These are phyloP conservation scores for Nothoprocta perdicaria DNA, from an alignment of 2,113 vertebrate genomes.

Conservation along the genomic window DNA sequence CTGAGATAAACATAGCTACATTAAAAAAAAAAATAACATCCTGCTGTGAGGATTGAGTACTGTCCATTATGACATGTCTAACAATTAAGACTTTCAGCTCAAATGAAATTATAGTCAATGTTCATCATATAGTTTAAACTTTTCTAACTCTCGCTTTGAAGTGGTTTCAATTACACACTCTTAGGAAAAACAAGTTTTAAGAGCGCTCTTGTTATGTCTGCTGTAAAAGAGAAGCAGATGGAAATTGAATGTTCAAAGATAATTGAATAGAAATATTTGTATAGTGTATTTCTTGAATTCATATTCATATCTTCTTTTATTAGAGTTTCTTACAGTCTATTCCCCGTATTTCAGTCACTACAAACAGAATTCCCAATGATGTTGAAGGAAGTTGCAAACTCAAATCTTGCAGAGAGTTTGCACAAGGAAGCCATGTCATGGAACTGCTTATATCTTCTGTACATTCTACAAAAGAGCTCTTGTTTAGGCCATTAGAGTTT, in stretches of 20 bases:
- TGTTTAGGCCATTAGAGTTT: background rate
- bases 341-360: background rate
- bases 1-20: background rate
- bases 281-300: background rate
- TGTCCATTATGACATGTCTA: background rate
- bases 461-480: background rate
- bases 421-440: background rate
- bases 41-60: background rate
- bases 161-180: background rate
- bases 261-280: background rate
- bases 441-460: background rate
- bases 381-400: background rate
- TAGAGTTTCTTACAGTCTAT: background rate
- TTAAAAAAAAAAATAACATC: background rate
- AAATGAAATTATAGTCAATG: background rate
- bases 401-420: background rate
- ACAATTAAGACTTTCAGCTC: background rate
- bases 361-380: background rate
- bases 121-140: conserved; percentile 10
- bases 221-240: conserved; percentile 45
- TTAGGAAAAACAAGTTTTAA: conserved; percentile 33
- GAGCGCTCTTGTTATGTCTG: conserved; percentile 15
- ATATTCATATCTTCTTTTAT: background rate
- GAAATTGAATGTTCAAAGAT: background rate
- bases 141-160: conserved; percentile 35